Conservation (phyloP, 2,113 vertebrate species). For the Elephantulus edwardii region DNA sequence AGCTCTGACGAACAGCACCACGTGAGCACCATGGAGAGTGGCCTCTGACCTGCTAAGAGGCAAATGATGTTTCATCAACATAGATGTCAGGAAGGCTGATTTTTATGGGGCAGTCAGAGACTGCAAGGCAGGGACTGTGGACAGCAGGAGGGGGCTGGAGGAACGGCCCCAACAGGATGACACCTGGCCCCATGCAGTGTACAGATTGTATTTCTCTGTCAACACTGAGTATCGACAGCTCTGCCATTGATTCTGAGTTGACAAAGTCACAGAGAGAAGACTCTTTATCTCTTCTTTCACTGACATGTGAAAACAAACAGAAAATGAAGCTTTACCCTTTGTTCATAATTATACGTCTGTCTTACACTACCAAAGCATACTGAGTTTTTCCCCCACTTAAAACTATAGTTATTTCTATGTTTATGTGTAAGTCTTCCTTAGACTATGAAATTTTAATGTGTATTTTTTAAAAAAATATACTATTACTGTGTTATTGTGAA, state of each 20-base stretch:
- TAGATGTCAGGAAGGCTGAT: not conserved
- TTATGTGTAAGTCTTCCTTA: not conserved
- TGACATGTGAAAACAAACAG: not conserved
- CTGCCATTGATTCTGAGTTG: not conserved
- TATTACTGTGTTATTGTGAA: not conserved
- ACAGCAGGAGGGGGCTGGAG: not conserved
- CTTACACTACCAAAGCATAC: not conserved
- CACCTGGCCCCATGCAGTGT: slow-evolving; percentile 15
- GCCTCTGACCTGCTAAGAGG: not conserved
- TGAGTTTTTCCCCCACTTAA: not conserved
- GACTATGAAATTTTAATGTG: not conserved
- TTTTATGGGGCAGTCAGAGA: not conserved
- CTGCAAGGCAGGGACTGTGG: slow-evolving; percentile 40
- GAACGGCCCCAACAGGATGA: not conserved
- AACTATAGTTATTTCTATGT: not conserved
- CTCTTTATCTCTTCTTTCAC: not conserved
- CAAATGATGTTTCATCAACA: not conserved
- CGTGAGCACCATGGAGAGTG: not conserved
- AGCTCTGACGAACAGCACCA: not conserved
- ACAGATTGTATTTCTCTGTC: slow-evolving; percentile 44
- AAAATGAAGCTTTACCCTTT: not conserved
- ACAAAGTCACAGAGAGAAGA: not conserved
- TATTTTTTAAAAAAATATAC: not conserved
- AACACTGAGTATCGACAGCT: not conserved
- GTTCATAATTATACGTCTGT: not conserved